Conservation (phyloP, 2,797 vertebrate genomes). For the Steatocranus sp. region DNA sequence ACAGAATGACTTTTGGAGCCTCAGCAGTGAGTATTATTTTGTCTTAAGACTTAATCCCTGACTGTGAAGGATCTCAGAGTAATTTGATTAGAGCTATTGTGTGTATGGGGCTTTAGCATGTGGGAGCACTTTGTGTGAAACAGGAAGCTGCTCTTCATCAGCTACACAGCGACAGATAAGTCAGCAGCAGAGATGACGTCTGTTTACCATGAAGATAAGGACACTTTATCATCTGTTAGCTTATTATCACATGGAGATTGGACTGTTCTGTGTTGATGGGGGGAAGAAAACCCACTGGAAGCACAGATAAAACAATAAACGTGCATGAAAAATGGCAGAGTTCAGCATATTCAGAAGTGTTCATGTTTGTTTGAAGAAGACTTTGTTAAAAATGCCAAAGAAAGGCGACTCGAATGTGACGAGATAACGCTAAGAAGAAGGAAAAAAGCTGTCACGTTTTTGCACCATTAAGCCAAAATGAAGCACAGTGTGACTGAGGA, state of each 20-base stretch:
- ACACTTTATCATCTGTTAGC: not conserved
- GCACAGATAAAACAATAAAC: not conserved
- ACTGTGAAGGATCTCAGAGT: slow-evolving; percentile 32
- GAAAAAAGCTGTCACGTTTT: not conserved
- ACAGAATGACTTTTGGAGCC: not conserved
- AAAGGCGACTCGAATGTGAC: not conserved
- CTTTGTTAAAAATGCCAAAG: not conserved
- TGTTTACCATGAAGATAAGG: slow-evolving; percentile 13
- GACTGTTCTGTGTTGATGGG: not conserved
- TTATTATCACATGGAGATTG: not conserved
- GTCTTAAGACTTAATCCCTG: slow-evolving; percentile 37
- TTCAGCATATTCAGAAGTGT: not conserved
- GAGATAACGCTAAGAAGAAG: not conserved
- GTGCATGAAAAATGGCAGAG: not conserved
- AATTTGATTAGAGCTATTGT: slow-evolving; percentile 51
- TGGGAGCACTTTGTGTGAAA: slow-evolving; percentile 22
- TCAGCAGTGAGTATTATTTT: slow-evolving; percentile 8
- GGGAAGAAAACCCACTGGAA: not conserved
- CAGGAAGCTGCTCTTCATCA: slow-evolving; percentile 15
- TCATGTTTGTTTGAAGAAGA: not conserved
- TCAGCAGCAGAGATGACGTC: not conserved
- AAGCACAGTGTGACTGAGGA: not conserved
- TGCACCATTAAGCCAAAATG: not conserved
- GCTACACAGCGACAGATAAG: slow-evolving; percentile 6
- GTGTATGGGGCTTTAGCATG: slow-evolving; percentile 9